These are phyloP conservation scores for Paradisaea rubra DNA, from an alignment of 2,113 vertebrate species.

Conservation along the genomic window DNA sequence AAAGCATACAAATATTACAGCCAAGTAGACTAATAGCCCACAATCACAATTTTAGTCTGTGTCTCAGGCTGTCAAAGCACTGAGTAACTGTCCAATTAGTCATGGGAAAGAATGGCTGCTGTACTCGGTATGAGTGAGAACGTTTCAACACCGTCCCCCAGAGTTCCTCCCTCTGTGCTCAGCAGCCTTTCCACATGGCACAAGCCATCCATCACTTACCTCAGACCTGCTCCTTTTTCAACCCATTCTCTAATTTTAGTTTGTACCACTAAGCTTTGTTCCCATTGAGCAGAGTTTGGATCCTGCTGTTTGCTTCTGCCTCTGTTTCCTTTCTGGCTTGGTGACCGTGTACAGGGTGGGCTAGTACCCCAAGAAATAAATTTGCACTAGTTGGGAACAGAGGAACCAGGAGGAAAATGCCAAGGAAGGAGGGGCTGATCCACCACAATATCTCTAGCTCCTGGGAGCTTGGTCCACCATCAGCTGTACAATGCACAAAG, in stretches of 20 bases:
- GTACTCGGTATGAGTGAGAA: not conserved
- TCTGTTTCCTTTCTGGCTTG: not conserved
- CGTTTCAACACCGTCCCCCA: constrained; percentile 5
- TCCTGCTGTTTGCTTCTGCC: not conserved
- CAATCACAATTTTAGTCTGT: constrained; percentile 49
- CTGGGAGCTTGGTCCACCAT: not conserved
- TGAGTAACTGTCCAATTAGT: constrained; percentile 62
- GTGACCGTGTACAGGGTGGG: not conserved
- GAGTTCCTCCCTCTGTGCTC: not conserved
- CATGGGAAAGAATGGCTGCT: constrained; percentile 36
- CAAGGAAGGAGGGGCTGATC: not conserved
- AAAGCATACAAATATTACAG: constrained; percentile 52
- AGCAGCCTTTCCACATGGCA: not conserved
- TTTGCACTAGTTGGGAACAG: not conserved
- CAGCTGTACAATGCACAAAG: not conserved
- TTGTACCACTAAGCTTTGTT: not conserved
- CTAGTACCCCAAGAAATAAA: not conserved
- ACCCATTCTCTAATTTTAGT: not conserved
- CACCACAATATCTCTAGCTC: not conserved
- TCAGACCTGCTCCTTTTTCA: not conserved
- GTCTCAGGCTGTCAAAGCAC: constrained; percentile 52
- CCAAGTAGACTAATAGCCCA: constrained; percentile 57
- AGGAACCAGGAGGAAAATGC: not conserved
- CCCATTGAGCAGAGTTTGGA: not conserved
- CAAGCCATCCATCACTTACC: not conserved